Evolutionary conservation across 2,113 vertebrate species (phyloP).

Genomic region (Erinaceus europaeus): DNA sequence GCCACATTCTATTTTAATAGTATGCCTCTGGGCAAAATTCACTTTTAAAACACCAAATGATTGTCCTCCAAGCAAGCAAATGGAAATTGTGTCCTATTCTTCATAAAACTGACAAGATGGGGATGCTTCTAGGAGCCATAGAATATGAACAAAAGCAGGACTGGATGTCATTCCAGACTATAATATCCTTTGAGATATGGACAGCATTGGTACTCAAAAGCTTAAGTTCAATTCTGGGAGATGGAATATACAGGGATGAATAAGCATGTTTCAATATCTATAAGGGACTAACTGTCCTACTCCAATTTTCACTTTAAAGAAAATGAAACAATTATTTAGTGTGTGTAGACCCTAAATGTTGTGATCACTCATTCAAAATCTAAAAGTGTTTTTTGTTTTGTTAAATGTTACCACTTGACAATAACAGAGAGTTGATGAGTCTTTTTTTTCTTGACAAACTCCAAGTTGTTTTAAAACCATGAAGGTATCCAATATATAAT

Average conservation of each 20-base stretch:
- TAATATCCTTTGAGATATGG: not conserved
- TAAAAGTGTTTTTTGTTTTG: not conserved
- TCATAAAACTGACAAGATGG: not conserved
- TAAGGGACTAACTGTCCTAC: not conserved
- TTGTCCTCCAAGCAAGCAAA: conserved; percentile 11
- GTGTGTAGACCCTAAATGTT: not conserved
- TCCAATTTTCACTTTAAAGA: not conserved
- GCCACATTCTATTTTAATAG: conserved; percentile 29
- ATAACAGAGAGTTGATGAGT: not conserved
- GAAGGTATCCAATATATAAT: not conserved
- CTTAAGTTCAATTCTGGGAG: conserved; percentile 28
- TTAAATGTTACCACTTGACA: not conserved
- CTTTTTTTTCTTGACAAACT: not conserved
- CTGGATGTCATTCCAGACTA: not conserved
- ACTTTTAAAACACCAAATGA: not conserved
- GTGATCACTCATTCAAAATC: not conserved
- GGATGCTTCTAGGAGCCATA: not conserved
- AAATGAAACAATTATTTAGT: not conserved
- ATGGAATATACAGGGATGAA: not conserved
- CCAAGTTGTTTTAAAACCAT: not conserved
- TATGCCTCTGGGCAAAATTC: conserved; percentile 3
- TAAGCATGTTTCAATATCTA: not conserved
- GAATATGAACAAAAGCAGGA: conserved; percentile 2
- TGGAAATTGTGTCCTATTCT: conserved; percentile 33
- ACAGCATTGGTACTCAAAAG: not conserved